These are phyloP conservation scores for Drosophila takahashii DNA, from an alignment of 1,140 invertebrate species.

Conservation along the genomic window DNA sequence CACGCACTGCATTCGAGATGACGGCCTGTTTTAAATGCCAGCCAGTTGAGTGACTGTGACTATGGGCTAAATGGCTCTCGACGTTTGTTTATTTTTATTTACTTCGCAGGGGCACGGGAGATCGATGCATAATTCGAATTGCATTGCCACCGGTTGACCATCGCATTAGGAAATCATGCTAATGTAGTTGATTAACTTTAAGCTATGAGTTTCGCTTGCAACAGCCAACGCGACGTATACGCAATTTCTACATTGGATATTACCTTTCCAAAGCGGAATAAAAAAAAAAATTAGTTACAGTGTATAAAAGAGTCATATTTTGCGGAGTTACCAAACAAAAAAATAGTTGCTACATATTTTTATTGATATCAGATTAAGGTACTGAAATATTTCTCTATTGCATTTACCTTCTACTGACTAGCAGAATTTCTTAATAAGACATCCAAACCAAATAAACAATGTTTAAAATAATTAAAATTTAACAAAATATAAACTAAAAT, in stretches of 20 bases:
- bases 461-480: too few species aligned
- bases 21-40: conserved; percentile 76
- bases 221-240: conserved; percentile 53
- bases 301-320: too few species aligned
- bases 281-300: too few species aligned
- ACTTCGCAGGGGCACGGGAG: conserved; percentile 11
- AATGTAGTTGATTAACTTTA: conserved; percentile 63
- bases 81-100: conserved; percentile 47
- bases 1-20: conserved; percentile 45
- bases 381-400: too few species aligned
- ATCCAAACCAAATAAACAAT: too few species aligned
- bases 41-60: conserved; percentile 52
- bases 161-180: conserved; percentile 78
- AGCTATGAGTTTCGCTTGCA: background rate
- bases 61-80: conserved; percentile 34
- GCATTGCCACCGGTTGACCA: conserved; percentile 76
- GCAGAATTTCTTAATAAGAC: too few species aligned
- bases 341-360: too few species aligned
- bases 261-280: too few species aligned
- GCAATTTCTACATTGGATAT: conserved; percentile 39
- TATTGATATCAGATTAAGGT: background rate
- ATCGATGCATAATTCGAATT: conserved; percentile 49
- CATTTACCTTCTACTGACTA: too few species aligned
- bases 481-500: too few species aligned
- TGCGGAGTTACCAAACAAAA: too few species aligned